Evolutionary conservation across 2,113 vertebrate species (phyloP).

Genomic region (Pedetes capensis): DNA sequence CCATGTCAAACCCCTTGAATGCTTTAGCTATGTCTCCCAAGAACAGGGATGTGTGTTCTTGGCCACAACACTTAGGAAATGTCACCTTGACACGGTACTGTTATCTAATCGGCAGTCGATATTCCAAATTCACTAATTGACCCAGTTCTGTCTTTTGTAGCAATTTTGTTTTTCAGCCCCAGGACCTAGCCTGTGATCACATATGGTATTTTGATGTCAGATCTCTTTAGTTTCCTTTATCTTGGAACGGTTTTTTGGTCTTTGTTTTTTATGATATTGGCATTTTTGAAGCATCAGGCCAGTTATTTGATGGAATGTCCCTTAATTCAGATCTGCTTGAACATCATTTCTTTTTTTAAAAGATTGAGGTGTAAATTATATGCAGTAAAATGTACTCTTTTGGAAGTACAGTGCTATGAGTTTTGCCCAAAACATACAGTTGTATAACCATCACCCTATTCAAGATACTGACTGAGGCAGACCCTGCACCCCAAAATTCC

Average conservation of each 20-base stretch:
- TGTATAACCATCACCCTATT: neutral
- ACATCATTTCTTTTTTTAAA: neutral
- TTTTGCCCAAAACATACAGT: neutral
- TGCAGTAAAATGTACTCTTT: no score
- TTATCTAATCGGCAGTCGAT: neutral
- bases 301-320: conserved; percentile 4
- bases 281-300: neutral
- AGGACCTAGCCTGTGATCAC: neutral
- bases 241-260: neutral
- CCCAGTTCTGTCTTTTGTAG: neutral
- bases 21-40: neutral
- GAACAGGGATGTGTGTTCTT: neutral
- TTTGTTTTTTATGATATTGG: neutral
- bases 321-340: neutral
- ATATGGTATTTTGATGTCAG: neutral
- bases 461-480: neutral
- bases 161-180: neutral
- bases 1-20: neutral
- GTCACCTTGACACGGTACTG: neutral
- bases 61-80: neutral
- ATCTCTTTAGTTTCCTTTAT: neutral
- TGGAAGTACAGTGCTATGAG: neutral
- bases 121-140: neutral
- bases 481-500: neutral
- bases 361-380: neutral